Base-by-base conservation (phyloP, 2,888 invertebrate species). In the Lymantria dispar region DNA sequence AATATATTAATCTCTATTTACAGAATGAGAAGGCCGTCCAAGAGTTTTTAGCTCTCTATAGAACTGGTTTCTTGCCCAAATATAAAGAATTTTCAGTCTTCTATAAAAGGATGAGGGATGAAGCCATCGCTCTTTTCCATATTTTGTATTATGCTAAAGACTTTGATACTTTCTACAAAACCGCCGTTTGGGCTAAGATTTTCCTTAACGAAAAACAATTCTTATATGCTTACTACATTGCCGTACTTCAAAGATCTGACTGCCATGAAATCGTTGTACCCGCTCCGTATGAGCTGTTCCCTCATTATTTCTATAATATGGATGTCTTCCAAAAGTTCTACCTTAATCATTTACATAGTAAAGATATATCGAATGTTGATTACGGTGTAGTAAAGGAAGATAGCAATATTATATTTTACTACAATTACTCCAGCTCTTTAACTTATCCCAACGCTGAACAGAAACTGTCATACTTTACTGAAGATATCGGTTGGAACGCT, bases 401-500 rank as follows among this genome's bases (percentile, higher is more conserved):
- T 15, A 76, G 91, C 41, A 68, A 83, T n/a, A 92, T 87, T 60
- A 78, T 92, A 29, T 85, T 92, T 68, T 92, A 92, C 50, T 85
- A 92, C 13, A 94, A 94, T 75, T 94, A 94, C 65, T 93, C 93
- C 11, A 92, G 89, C 62, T 70, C 89, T 38, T 71, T 73, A 39
- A 78, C 86, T 62, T 92, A 92, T 68, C 89, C 86, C 60, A 92
- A 93, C 62, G 72, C 87, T 1, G 94, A 95, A 65, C 90, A 92
- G 68, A 92, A 89, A 52, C 64, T 95, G 50, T 87, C 93, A 37
- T 95, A 95, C 82, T 94, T 95, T 82, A 94, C 93, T 33, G 95
- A 95, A 72, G 95, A 95, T 70, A 86, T 95, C 62, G 95, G 94
- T 53, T 83, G 94, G 68, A 95, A 94, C 80, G 72, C 92, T 0